Evolutionary conservation across 2,797 vertebrate species (phyloP).

Genomic region (Neostethus bicornis): DNA sequence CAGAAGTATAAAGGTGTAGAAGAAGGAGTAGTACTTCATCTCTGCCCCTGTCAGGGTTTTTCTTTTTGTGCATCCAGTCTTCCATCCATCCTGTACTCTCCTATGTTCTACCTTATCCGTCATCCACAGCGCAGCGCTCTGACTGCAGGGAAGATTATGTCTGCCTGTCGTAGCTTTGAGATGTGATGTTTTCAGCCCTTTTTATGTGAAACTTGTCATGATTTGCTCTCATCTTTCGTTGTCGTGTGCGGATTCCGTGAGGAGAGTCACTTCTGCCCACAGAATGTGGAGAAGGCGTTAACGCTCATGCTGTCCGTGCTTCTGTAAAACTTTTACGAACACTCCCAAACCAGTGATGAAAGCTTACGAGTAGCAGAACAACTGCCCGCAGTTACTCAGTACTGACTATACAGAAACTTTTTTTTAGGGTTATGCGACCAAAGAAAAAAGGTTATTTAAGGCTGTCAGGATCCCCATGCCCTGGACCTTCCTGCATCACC

Average conservation of each 20-base stretch:
- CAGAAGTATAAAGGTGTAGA: conserved; percentile 41
- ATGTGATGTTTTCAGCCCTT: conserved; percentile 23
- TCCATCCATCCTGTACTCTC: conserved; percentile 38
- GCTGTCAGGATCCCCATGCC: too few relatives aligned
- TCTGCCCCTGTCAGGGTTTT: conserved; percentile 27
- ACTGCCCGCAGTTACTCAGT: too few relatives aligned
- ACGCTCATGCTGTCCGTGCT: too few relatives aligned
- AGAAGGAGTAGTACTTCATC: conserved; percentile 24
- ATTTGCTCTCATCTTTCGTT: conserved; percentile 67
- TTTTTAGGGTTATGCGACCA: too few relatives aligned
- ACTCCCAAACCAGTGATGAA: too few relatives aligned
- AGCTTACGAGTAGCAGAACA: too few relatives aligned
- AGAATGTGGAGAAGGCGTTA: too few relatives aligned
- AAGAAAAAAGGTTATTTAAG: too few relatives aligned
- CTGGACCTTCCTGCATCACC: too few relatives aligned
- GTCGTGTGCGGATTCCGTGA: conserved; percentile 46
- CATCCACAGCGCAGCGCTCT: conserved; percentile 53
- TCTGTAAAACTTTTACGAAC: too few relatives aligned
- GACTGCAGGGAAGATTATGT: conserved; percentile 70
- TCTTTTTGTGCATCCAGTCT: conserved; percentile 20
- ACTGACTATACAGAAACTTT: too few relatives aligned
- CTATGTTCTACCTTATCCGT: conserved; percentile 45
- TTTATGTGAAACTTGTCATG: conserved; percentile 57
- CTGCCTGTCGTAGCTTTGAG: conserved; percentile 64
- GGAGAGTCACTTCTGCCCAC: conserved; percentile 44